These are phyloP conservation scores for Drosophila ezoana DNA, from an alignment of 2,888 invertebrate genomes.

Conservation along the genomic window DNA sequence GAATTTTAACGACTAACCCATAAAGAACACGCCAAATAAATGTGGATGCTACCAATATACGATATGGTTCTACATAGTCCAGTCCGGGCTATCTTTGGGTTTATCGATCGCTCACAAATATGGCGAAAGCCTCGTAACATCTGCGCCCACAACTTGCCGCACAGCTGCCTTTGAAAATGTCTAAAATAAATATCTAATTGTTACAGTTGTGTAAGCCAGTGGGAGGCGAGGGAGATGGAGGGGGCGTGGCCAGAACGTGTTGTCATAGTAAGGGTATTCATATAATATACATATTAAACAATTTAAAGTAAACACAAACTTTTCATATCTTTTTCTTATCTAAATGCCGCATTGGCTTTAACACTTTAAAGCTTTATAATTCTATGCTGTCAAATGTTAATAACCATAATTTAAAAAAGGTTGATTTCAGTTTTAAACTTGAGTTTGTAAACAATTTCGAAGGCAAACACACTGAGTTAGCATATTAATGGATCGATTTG, in stretches of 20 bases:
- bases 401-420: neutral
- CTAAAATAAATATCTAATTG: slow-evolving; percentile 33
- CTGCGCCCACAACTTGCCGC: slow-evolving; percentile 41
- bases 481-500: neutral
- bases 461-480: neutral
- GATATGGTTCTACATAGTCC: neutral
- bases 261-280: slow-evolving; percentile 14
- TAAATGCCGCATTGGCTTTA: neutral
- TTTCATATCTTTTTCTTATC: neutral
- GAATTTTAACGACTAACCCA: slow-evolving; percentile 13
- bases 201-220: slow-evolving; percentile 50
- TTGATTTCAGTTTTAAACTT: slow-evolving; percentile 5
- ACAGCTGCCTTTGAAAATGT: slow-evolving; percentile 22
- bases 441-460: neutral
- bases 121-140: slow-evolving; percentile 42
- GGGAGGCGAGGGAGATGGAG: slow-evolving; percentile 9
- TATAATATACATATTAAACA: neutral
- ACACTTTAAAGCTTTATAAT: neutral
- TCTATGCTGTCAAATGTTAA: neutral
- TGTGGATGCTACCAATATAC: slow-evolving; percentile 21
- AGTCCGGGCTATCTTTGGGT: slow-evolving; percentile 7
- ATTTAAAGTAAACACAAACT: too few relatives aligned
- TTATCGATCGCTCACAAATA: slow-evolving; percentile 27
- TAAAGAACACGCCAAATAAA: slow-evolving; percentile 23
- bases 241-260: slow-evolving; percentile 6